Percentiles rank a stretch among this genome's conserved stretches.
These are phyloP conservation scores for Ormyrus thymus DNA, from an alignment of 2,888 invertebrate genomes.

Conservation along the genomic window DNA sequence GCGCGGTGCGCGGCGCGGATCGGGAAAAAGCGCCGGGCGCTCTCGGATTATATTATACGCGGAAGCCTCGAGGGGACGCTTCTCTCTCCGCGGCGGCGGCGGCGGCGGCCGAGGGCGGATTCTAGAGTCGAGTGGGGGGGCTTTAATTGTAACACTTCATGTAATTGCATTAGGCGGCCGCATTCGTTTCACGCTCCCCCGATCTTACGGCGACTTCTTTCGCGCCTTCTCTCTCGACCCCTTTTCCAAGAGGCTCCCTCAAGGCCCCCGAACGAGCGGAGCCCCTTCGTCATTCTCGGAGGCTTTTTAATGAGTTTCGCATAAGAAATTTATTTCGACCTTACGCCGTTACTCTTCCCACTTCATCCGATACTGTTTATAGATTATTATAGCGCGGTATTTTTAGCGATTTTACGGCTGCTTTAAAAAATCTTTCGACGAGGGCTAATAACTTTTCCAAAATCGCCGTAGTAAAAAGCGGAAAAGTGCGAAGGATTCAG, in stretches of 20 bases:
- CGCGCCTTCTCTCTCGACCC: constrained; percentile 15
- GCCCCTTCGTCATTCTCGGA: background rate
- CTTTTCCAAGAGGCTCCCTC: constrained; percentile 16
- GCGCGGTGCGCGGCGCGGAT: background rate
- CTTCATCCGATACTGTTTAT: no score
- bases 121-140: constrained; percentile 23
- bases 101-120: constrained; percentile 17
- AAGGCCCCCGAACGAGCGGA: constrained; percentile 39
- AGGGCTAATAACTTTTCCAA: no score
- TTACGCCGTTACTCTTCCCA: no score
- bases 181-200: constrained; percentile 70
- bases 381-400: no score
- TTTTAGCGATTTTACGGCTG: no score
- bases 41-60: background rate
- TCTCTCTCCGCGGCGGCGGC: background rate
- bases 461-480: no score
- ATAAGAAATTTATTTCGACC: no score
- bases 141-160: constrained; percentile 73
- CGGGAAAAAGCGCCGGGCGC: background rate
- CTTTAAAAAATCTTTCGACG: no score
- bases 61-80: constrained; percentile 16
- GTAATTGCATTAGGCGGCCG: constrained; percentile 72
- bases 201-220: constrained; percentile 40
- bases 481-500: no score
- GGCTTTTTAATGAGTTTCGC: constrained; percentile 13